These are phyloP conservation scores for Megalopta genalis DNA, from an alignment of 1,140 invertebrate genomes.

Conservation along the genomic window DNA sequence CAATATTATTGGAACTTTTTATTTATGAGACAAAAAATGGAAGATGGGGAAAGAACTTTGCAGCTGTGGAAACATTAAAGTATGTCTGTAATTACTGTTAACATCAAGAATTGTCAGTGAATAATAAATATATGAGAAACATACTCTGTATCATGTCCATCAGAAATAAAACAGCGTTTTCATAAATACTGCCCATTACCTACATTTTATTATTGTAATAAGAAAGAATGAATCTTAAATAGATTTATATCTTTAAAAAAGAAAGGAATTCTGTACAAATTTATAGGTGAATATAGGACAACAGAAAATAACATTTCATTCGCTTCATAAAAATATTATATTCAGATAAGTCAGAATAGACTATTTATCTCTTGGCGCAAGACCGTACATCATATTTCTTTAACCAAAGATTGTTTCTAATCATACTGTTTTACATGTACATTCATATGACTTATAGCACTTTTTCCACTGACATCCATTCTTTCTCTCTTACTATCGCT, in stretches of 20 bases:
- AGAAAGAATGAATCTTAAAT: background rate
- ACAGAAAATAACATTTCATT: conserved; percentile 15
- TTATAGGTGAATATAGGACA: background rate
- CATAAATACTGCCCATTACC: conserved; percentile 15
- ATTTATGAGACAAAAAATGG: conserved; percentile 58
- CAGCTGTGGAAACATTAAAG: conserved; percentile 53
- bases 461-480: conserved; percentile 47
- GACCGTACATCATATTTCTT: conserved; percentile 62
- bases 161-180: conserved; percentile 69
- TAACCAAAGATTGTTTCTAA: conserved; percentile 57
- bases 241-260: no score
- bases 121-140: conserved; percentile 65
- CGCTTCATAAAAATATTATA: conserved; percentile 70
- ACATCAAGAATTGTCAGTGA: conserved; percentile 34
- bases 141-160: conserved; percentile 64
- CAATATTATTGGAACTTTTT: conserved; percentile 34
- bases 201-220: conserved; percentile 6
- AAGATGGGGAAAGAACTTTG: conserved; percentile 74
- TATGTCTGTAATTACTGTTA: conserved; percentile 65
- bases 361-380: conserved; percentile 66
- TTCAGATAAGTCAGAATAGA: conserved; percentile 71
- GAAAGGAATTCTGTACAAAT: background rate
- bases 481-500: conserved; percentile 36
- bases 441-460: conserved; percentile 50
- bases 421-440: conserved; percentile 61